phyloP scores from a whole-genome alignment of 2,797 vertebrate species.

The Ptychobarbus kaznakovi region DNA sequence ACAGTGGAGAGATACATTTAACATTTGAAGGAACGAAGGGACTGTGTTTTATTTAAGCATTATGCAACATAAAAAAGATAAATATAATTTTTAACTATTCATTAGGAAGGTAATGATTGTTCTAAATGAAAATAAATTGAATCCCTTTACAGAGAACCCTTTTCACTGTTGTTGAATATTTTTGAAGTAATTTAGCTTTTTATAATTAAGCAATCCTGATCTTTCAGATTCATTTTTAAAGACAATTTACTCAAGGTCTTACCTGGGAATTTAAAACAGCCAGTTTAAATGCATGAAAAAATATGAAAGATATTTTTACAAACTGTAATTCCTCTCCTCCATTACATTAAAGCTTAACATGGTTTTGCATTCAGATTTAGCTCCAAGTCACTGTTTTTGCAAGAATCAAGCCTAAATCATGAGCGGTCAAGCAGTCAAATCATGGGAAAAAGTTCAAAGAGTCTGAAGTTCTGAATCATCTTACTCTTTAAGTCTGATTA shows the following conservation, averaged over 20 bases:
- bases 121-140: not conserved
- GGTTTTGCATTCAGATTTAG: not conserved
- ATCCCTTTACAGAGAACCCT: not conserved
- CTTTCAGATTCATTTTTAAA: not conserved
- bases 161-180: not conserved
- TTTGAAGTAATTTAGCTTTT: not conserved
- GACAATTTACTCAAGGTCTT: not conserved
- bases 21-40: not conserved
- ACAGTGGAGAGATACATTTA: slow-evolving; percentile 12
- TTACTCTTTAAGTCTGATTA: not conserved
- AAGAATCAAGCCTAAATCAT: not conserved
- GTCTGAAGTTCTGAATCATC: not conserved
- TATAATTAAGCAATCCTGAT: not conserved
- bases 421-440: slow-evolving; percentile 5
- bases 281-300: not conserved
- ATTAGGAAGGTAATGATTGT: not conserved
- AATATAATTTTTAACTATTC: not conserved
- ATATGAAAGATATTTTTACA: not conserved
- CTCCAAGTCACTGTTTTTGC: slow-evolving; percentile 4
- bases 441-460: not conserved
- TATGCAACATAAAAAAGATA: not conserved
- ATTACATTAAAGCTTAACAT: not conserved
- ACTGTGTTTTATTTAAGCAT: not conserved
- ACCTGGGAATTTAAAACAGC: not conserved
- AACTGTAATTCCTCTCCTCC: not conserved